These are phyloP conservation scores for Phortica variegata DNA, from an alignment of 1,140 invertebrate species.

Conservation along the genomic window DNA sequence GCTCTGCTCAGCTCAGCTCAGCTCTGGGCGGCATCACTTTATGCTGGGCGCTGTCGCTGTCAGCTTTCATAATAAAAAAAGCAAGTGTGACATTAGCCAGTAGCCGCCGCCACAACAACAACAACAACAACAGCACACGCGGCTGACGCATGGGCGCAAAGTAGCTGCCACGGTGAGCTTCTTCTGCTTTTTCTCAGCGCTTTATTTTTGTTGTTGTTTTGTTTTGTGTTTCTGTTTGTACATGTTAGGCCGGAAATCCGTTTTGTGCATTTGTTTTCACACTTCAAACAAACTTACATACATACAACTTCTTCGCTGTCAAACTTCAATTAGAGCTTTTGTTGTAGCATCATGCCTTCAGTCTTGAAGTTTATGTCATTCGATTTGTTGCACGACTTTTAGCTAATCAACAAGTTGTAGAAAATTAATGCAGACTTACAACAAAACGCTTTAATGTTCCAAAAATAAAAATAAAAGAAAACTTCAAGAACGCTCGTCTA, in stretches of 20 bases:
- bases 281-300: constrained; percentile 20
- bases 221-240: not conserved
- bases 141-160: not conserved
- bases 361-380: too few species aligned
- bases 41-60: constrained; percentile 11
- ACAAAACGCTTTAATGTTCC: too few species aligned
- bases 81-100: constrained; percentile 34
- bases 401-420: constrained; percentile 12
- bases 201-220: constrained; percentile 9
- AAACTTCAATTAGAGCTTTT: too few species aligned
- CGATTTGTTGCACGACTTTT: constrained; percentile 24
- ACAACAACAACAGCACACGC: too few species aligned
- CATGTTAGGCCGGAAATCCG: constrained; percentile 49
- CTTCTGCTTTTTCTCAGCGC: not conserved
- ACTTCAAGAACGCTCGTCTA: too few species aligned
- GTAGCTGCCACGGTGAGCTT: not conserved
- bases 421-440: too few species aligned
- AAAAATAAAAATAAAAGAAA: too few species aligned
- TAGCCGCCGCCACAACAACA: too few species aligned
- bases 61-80: constrained; percentile 39
- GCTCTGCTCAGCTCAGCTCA: not conserved
- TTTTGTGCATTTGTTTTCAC: constrained; percentile 20
- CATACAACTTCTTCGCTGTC: constrained; percentile 18
- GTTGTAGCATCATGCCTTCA: too few species aligned
- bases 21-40: not conserved